A percentile compares a stretch with the other conserved stretches of the same genome.
Conservation (phyloP, 1,140 invertebrate species). For the Bombus sylvicola region DNA sequence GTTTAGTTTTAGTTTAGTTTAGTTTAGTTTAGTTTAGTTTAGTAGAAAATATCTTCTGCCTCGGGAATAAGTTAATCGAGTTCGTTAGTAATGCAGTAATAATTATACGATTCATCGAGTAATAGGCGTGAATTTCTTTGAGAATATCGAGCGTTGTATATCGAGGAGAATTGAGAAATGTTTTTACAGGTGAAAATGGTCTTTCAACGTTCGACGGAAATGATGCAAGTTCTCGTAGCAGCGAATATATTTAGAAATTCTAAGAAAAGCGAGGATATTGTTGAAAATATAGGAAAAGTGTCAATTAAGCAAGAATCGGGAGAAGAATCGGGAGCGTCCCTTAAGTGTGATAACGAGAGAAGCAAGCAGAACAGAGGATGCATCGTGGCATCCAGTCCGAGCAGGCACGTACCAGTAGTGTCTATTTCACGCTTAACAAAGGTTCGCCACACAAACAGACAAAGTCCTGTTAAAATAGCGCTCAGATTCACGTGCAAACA, state of each 20-base stretch:
- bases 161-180: too few relatives aligned
- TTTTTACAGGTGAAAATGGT: not conserved
- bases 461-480: constrained; percentile 14
- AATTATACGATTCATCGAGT: too few relatives aligned
- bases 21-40: too few relatives aligned
- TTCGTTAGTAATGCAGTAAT: too few relatives aligned
- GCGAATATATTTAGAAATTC: not conserved
- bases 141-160: too few relatives aligned
- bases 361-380: not conserved
- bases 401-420: not conserved
- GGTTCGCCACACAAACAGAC: not conserved
- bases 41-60: too few relatives aligned
- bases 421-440: constrained; percentile 29
- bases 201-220: not conserved
- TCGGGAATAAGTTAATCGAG: too few relatives aligned
- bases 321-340: not conserved
- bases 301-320: not conserved
- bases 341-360: not conserved
- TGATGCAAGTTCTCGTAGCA: not conserved
- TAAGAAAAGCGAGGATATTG: not conserved
- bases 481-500: not conserved
- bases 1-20: too few relatives aligned
- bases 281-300: not conserved
- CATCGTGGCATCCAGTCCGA: not conserved
- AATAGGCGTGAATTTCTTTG: too few relatives aligned